Percentiles rank a stretch among this genome's conserved stretches.
Evolutionary conservation across 2,113 vertebrate species (phyloP).

Genomic region (Serilophus lunatus): DNA sequence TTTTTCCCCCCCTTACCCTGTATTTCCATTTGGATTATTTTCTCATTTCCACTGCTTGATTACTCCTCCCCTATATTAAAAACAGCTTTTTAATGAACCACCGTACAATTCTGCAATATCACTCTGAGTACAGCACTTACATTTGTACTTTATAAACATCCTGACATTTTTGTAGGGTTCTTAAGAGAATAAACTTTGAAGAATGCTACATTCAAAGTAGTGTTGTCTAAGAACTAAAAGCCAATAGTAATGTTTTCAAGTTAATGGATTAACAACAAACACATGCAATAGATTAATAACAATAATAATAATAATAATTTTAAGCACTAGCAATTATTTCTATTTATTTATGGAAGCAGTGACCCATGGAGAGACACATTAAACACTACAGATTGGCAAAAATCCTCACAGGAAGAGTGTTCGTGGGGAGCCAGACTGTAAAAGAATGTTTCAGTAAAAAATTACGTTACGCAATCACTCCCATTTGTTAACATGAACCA

Average conservation of each 20-base stretch:
- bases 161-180: not conserved
- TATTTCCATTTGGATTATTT: not conserved
- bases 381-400: not conserved
- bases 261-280: not conserved
- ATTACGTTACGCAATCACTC: not conserved
- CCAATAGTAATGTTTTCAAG: no score
- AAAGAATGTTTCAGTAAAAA: not conserved
- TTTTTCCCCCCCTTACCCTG: not conserved
- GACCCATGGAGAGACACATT: not conserved
- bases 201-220: not conserved
- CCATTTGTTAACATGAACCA: not conserved
- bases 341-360: not conserved
- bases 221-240: not conserved
- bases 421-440: not conserved
- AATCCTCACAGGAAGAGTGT: not conserved
- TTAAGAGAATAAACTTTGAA: not conserved
- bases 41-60: not conserved
- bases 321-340: conserved; percentile 3
- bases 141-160: not conserved
- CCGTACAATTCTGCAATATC: not conserved
- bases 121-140: not conserved
- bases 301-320: not conserved
- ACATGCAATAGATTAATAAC: not conserved
- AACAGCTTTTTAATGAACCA: not conserved
- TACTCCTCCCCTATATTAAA: not conserved